Percentiles rank a stretch among this genome's conserved stretches.
These are phyloP conservation scores for Lytechinus variegatus DNA, from an alignment of 35 echinoderm and acorn worm species.

Conservation along the genomic window DNA sequence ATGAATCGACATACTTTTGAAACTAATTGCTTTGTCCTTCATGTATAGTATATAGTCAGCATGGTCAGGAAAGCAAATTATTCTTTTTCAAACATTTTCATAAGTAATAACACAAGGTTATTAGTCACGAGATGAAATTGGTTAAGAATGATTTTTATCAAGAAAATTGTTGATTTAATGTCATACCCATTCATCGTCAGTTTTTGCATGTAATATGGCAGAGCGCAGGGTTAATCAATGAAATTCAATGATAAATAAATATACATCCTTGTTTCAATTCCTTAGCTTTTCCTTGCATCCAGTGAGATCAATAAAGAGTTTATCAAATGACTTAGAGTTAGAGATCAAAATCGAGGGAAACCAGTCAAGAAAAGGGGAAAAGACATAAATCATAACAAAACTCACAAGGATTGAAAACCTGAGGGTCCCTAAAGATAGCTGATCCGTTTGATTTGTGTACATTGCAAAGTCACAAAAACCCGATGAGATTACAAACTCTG, in stretches of 20 bases:
- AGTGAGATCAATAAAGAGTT: not conserved
- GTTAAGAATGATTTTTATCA: constrained; percentile 24
- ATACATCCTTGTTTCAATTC: constrained; percentile 26
- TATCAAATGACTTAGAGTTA: not conserved
- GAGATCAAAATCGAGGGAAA: not conserved
- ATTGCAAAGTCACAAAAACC: not conserved
- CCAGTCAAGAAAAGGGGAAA: not conserved
- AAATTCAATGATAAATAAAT: constrained; percentile 34
- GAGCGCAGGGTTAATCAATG: not conserved
- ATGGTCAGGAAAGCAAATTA: not conserved
- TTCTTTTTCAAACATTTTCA: not conserved
- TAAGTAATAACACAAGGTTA: not conserved
- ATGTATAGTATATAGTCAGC: not conserved
- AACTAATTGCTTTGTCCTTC: not conserved
- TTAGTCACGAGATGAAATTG: not conserved
- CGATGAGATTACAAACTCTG: constrained; percentile 31
- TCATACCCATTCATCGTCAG: constrained; percentile 36
- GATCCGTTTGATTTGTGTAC: constrained; percentile 4
- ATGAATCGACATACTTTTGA: not conserved
- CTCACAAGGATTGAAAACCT: not conserved
- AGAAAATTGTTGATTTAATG: not conserved
- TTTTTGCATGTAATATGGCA: not conserved
- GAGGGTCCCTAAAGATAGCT: not conserved
- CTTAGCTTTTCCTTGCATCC: constrained; percentile 17
- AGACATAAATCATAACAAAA: constrained; percentile 44